These are phyloP conservation scores for Dipodomys stephensi DNA, from an alignment of 2,113 vertebrate species.

Conservation along the genomic window DNA sequence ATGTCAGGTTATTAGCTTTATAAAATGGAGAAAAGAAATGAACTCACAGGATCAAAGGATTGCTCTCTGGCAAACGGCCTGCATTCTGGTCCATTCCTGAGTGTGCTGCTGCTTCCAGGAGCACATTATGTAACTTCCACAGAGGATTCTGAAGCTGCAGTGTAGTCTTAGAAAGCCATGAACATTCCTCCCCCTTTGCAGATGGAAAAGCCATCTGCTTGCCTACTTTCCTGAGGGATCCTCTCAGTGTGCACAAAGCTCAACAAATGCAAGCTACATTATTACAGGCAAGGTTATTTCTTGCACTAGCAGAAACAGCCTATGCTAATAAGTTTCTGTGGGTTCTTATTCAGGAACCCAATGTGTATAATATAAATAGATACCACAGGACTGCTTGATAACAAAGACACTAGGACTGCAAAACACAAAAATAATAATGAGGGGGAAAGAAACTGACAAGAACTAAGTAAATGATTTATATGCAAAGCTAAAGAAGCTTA, in stretches of 20 bases:
- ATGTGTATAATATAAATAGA: background rate
- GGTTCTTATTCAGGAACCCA: background rate
- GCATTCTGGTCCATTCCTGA: background rate
- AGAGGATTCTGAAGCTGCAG: conserved; percentile 33
- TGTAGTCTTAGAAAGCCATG: background rate
- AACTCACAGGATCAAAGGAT: background rate
- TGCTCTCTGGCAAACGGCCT: background rate
- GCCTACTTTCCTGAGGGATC: conserved; percentile 10
- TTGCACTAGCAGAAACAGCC: conserved; percentile 14
- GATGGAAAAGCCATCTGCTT: conserved; percentile 43
- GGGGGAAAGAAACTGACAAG: background rate
- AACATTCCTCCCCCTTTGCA: conserved; percentile 8
- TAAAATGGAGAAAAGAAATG: background rate
- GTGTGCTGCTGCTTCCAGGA: background rate
- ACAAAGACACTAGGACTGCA: background rate
- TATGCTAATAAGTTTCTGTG: background rate
- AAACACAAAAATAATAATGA: background rate
- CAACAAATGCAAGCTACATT: background rate
- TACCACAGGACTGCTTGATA: background rate
- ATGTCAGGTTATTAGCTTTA: background rate
- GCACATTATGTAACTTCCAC: background rate
- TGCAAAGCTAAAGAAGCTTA: background rate
- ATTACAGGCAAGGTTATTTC: background rate
- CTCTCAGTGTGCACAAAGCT: background rate
- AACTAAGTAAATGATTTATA: background rate